A percentile compares a stretch with the other conserved stretches of the same genome.
phyloP scores from a whole-genome alignment of 2,113 vertebrate genomes.

The Chloroceryle aenea region DNA sequence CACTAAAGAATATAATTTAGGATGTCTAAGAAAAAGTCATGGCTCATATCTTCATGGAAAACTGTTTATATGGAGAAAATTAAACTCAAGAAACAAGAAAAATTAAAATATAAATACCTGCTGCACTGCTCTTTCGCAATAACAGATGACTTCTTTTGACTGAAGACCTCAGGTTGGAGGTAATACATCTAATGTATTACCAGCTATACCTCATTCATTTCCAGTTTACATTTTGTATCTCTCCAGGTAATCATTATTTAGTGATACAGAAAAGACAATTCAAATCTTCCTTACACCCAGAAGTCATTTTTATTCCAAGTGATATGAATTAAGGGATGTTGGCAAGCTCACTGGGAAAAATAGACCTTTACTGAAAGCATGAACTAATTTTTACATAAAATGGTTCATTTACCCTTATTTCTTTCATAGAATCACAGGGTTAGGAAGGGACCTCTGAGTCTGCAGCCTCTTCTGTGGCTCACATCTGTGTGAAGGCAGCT shows the following conservation, averaged over 20 bases:
- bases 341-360: not conserved
- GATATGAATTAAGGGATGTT: not conserved
- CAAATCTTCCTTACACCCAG: not conserved
- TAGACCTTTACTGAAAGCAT: not conserved
- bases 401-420: not conserved
- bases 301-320: slow-evolving; percentile 2
- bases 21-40: not conserved
- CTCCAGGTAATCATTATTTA: slow-evolving; percentile 13
- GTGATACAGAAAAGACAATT: not conserved
- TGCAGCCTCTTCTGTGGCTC: not conserved
- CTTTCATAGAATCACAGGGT: not conserved
- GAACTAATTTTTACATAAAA: not conserved
- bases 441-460: not conserved
- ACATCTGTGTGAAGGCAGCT: not conserved
- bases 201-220: not conserved
- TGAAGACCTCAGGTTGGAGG: not conserved
- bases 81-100: not conserved
- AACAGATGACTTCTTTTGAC: not conserved
- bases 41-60: not conserved
- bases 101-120: not conserved
- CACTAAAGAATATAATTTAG: not conserved
- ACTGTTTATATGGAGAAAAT: not conserved
- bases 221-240: not conserved
- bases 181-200: not conserved
- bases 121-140: not conserved